Evolutionary conservation across 2,113 vertebrate species (phyloP), one percentile per base, ranked within the genome.

Genomic region (Prunella himalayana): DNA sequence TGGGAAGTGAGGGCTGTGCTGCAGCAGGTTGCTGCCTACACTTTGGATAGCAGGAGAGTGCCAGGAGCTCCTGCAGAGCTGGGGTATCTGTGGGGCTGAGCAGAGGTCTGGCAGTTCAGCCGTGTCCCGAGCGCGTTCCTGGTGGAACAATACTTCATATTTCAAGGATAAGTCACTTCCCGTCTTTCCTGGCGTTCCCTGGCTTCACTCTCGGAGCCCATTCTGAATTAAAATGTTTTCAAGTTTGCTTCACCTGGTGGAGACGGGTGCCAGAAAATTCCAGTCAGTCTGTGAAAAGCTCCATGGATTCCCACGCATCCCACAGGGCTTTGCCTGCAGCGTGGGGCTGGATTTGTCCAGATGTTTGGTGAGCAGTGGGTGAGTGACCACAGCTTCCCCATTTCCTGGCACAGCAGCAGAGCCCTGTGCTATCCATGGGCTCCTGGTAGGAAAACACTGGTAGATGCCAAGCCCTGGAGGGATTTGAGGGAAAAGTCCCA

Each of bases 151-250:
- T 96, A 83, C 95, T 63, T 77, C 86, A 94, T 97, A 75, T 93
- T 93, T 96, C 51, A 54, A 14, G 94, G 76, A 86, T 86, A 95
- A 94, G 95, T 97, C 95, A 96, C 86, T 97, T 97, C 96, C 94
- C 15, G 5, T 28, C 86, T 86, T 91, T 92, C 95, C 88, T 96
- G 94, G 71, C 21, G 0, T 64, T 84, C 81, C 47, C 44, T 91
- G 84, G 49, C 90, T 71, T 93, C 18, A 0, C 24, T 60, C 51
- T 86, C 25, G 0, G 50, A 86, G 71, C 82, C 45, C 24, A 6
- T 93, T 95, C 91, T 81, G 59, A 76, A 51, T 68, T 70, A 31
- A 5, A 53, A 31, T 92, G 80, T 88, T 85, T 75, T 77, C 31
- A 22, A 72, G 75, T 84, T 73, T 42, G 42, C 44, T 71, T 92